phyloP scores from a whole-genome alignment of 2,888 invertebrate species.

The Acanthococcus lagerstroemiae region DNA sequence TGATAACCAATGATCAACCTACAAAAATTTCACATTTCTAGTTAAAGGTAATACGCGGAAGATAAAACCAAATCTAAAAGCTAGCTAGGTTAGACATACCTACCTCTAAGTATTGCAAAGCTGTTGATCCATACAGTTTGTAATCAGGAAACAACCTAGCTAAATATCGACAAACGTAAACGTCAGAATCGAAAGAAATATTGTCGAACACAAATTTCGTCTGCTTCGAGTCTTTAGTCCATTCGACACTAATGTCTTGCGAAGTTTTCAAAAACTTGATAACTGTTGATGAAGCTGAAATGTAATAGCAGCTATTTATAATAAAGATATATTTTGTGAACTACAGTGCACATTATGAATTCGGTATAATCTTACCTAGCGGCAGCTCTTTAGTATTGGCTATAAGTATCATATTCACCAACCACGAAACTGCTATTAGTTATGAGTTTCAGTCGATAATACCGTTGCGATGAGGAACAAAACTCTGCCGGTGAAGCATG shows the following conservation, averaged over 20 bases:
- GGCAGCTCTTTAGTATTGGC: conserved; percentile 1
- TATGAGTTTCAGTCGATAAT: no score
- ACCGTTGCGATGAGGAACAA: no score
- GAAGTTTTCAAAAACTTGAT: conserved; percentile 4
- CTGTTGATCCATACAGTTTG: conserved; percentile 18
- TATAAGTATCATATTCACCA: neutral
- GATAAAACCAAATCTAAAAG: neutral
- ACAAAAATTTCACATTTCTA: neutral
- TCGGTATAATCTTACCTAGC: neutral
- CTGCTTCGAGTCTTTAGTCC: conserved; percentile 14
- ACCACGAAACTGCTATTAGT: no score
- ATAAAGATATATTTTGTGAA: neutral
- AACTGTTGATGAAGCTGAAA: conserved; percentile 18
- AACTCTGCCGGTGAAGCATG: no score
- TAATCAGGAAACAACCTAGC: conserved; percentile 9
- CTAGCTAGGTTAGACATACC: no score
- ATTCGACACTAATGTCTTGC: conserved; percentile 7
- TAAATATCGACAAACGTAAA: conserved; percentile 16
- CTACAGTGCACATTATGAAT: neutral
- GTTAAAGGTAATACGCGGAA: no score
- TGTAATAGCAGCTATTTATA: no score
- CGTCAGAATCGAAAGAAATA: conserved; percentile 18
- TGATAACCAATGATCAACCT: conserved; percentile 31
- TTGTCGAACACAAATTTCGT: conserved; percentile 2
- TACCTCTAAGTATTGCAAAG: conserved; percentile 18